These are phyloP conservation scores for Gadus macrocephalus DNA, from an alignment of 2,113 vertebrate species.

Conservation along the genomic window DNA sequence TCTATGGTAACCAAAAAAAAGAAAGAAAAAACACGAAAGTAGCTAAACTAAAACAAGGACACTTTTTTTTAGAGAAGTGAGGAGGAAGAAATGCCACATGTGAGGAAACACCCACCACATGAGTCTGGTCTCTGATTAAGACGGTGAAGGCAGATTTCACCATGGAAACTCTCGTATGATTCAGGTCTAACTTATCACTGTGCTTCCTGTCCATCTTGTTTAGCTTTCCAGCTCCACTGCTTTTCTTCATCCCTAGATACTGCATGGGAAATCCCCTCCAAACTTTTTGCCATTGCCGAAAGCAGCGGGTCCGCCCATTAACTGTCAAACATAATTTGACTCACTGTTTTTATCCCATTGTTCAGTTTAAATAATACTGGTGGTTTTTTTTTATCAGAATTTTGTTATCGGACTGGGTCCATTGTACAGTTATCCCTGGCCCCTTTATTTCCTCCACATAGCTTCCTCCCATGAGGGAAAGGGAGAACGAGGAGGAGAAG, in stretches of 20 bases:
- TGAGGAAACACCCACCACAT: background rate
- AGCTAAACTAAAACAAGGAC: background rate
- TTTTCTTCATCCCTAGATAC: too few relatives aligned
- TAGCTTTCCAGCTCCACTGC: constrained; percentile 16
- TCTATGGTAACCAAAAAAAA: background rate
- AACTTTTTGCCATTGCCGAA: too few relatives aligned
- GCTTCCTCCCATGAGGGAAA: constrained; percentile 1
- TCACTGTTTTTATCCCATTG: too few relatives aligned
- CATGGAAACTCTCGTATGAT: constrained; percentile 41
- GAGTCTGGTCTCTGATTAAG: background rate
- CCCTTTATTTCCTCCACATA: background rate
- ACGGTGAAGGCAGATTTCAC: constrained; percentile 14
- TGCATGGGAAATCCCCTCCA: too few relatives aligned
- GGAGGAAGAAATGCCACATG: background rate
- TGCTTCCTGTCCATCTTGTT: constrained; percentile 2
- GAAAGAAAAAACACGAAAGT: background rate
- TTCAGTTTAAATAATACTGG: too few relatives aligned
- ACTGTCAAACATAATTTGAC: too few relatives aligned
- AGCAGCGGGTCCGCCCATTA: too few relatives aligned
- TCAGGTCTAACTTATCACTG: constrained; percentile 50
- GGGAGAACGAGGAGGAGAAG: constrained; percentile 3
- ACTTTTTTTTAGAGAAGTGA: constrained; percentile 3
- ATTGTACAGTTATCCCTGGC: too few relatives aligned
- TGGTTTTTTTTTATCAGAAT: too few relatives aligned
- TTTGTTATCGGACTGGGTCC: too few relatives aligned